Evolutionary conservation across 2,113 vertebrate species (phyloP).

Genomic region (Lipotes vexillifer): DNA sequence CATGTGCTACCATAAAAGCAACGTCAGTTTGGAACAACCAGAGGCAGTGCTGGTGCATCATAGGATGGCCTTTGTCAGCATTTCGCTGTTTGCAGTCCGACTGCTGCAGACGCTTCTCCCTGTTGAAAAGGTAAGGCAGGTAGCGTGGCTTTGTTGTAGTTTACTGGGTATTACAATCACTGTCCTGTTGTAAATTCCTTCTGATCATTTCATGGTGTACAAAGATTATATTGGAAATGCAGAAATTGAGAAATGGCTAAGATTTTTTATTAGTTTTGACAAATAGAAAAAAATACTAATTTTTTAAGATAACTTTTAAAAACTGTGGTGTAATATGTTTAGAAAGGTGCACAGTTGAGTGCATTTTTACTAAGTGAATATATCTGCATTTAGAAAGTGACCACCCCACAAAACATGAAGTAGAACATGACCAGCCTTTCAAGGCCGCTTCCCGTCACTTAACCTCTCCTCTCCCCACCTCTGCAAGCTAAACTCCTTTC

Average conservation of each 20-base stretch:
- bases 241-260: background rate
- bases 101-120: slow-evolving; percentile 92
- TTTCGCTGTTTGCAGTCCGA: slow-evolving; percentile 87
- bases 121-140: slow-evolving; percentile 90
- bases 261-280: background rate
- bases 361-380: background rate
- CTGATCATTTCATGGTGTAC: background rate
- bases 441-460: background rate
- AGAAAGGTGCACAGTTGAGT: background rate
- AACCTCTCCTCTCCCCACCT: background rate
- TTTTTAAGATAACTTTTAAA: background rate
- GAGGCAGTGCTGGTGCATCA: slow-evolving; percentile 83
- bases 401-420: background rate
- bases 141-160: background rate
- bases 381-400: background rate
- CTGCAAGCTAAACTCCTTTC: background rate
- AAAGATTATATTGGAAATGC: background rate
- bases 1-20: slow-evolving; percentile 84
- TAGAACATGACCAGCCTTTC: background rate
- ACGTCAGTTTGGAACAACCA: slow-evolving; percentile 77
- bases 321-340: background rate
- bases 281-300: background rate
- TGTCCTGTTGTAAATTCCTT: background rate
- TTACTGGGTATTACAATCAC: background rate
- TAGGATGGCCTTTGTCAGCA: slow-evolving; percentile 88